Evolutionary conservation across 2,888 invertebrate species (phyloP), one percentile per base, ranked within the genome.

Genomic region (Cephonodes hylas): DNA sequence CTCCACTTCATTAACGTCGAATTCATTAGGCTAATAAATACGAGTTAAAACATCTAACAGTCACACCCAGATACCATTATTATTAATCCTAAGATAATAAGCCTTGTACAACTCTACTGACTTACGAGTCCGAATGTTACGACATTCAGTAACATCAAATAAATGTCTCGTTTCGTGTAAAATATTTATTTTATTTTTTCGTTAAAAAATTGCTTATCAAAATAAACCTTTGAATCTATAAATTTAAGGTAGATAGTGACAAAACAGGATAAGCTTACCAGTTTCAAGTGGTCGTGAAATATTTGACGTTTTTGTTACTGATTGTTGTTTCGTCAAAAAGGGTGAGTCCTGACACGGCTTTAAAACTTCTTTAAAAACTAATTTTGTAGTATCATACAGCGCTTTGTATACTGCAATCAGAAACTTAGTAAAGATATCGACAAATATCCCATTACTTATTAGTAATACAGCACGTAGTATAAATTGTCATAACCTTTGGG

Each of bases 361-460:
- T 0, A 57, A 42, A 10, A 70, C 67, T 18, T 74, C 67, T 31
- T 65, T 69, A 3, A 70, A 63, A 2, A 71, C 69, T 23, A 69
- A 58, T 62, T 76, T 76, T 1, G 79, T 74, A 2, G 79, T 77
- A 44, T 84, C 76, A 25, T 81, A 82, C 3, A 83, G 62, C 22
- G 78, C 77, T 69, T 82, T 76, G 64, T 83, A 84, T 2, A 75
- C 85, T 85, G 65, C 46, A 61, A 23, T 15, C 8, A 22, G 15
- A 38, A 53, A 0, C 6, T 23, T 13, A 25, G n/a, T 25, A 6
- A 31, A 48, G 5, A 25, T 27, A 6, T 23, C 13, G 23, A 23
- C 53, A 31, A 10, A 31, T 31, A 34, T n/a, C 0, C 10, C 1
- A 5, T 10, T 15, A 27, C n/a, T 18, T n/a, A n/a, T 13, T n/a